phyloP scores from a whole-genome alignment of 2,888 invertebrate genomes.

The Drosophila lacicola region DNA sequence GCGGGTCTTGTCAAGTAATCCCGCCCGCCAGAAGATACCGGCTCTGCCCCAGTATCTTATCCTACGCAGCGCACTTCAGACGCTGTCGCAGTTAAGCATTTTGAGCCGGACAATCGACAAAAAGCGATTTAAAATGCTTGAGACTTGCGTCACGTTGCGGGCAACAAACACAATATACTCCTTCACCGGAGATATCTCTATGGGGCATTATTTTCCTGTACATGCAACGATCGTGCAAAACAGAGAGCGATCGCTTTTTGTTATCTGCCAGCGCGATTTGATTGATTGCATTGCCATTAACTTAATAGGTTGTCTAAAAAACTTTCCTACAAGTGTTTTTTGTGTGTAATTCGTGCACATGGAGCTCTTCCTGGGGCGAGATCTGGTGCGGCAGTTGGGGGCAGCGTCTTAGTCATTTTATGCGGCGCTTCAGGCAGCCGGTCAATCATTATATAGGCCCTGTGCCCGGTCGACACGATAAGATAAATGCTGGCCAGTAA shows the following conservation, averaged over 20 bases:
- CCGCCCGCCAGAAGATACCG: conserved; percentile 11
- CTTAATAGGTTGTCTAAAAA: conserved; percentile 52
- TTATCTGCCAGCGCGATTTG: conserved; percentile 57
- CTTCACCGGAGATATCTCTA: conserved; percentile 13
- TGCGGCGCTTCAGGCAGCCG: conserved; percentile 24
- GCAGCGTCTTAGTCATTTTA: conserved; percentile 25
- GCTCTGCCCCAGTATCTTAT: conserved; percentile 63
- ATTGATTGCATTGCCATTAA: conserved; percentile 68
- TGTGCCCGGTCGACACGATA: conserved; percentile 34
- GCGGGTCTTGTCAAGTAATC: conserved; percentile 28
- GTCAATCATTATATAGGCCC: conserved; percentile 23
- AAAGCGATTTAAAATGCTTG: conserved; percentile 54
- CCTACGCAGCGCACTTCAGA: conserved; percentile 53
- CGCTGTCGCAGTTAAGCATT: conserved; percentile 43
- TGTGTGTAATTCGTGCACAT: background rate
- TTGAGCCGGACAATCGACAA: conserved; percentile 21
- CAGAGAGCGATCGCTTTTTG: conserved; percentile 34
- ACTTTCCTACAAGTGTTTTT: conserved; percentile 69
- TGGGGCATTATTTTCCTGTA: conserved; percentile 1
- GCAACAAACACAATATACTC: conserved; percentile 12
- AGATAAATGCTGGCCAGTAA: conserved; percentile 52
- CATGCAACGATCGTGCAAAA: conserved; percentile 5
- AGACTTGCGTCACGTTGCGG: conserved; percentile 64
- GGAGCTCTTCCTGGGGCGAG: conserved; percentile 53
- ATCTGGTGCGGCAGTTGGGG: background rate